These are phyloP conservation scores for Drosophila sp. DNA, from an alignment of 1,140 invertebrate species.

Conservation along the genomic window DNA sequence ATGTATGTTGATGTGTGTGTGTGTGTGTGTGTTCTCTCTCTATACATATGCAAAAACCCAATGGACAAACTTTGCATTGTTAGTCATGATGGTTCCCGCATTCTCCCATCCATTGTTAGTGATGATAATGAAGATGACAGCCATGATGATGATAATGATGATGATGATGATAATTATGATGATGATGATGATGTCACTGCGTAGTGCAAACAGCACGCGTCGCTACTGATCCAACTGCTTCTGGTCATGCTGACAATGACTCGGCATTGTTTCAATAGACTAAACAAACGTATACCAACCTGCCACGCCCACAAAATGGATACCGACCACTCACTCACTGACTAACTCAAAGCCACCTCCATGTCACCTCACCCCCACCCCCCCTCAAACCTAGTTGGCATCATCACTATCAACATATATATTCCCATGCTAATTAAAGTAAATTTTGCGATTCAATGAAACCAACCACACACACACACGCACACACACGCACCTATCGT, in stretches of 20 bases:
- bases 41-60: constrained; percentile 53
- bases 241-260: constrained; percentile 52
- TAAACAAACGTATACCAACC: constrained; percentile 45
- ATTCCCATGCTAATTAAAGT: constrained; percentile 68
- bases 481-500: constrained; percentile 41
- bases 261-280: constrained; percentile 71
- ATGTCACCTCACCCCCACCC: neutral
- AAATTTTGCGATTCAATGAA: constrained; percentile 57
- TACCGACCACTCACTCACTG: neutral
- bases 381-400: no score
- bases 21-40: neutral
- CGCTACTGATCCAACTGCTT: constrained; percentile 30
- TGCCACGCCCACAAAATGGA: constrained; percentile 39
- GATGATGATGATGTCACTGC: constrained; percentile 62
- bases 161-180: constrained; percentile 33
- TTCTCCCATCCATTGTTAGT: constrained; percentile 23
- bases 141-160: constrained; percentile 29
- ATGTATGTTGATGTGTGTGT: neutral
- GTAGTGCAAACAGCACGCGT: constrained; percentile 65
- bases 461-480: constrained; percentile 65
- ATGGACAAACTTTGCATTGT: constrained; percentile 73
- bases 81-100: constrained; percentile 51
- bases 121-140: constrained; percentile 1
- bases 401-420: neutral
- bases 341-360: constrained; percentile 12